Conservation (phyloP, 92 coral and sea anemone species). For the Palythoa grandiflora region DNA sequence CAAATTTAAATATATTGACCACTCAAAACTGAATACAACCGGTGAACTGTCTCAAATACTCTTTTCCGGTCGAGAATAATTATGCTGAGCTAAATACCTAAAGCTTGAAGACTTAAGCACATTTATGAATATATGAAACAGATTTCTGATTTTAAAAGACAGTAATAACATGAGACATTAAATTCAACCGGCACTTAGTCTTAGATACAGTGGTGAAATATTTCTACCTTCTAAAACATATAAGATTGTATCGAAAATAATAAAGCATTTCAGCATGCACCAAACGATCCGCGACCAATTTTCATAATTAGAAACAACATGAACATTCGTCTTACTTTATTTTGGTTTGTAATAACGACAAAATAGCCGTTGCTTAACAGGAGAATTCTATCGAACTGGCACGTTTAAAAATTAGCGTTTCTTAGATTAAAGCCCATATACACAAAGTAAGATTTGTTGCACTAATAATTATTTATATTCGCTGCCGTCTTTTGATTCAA, state of each 20-base stretch:
- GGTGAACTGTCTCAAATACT: not conserved
- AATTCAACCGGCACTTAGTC: not conserved
- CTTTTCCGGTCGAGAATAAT: constrained; percentile 22
- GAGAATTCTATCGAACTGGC: not conserved
- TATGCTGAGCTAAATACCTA: not conserved
- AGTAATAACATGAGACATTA: not conserved
- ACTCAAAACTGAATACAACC: not conserved
- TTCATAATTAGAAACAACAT: not conserved
- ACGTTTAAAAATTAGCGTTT: not conserved
- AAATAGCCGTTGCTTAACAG: not conserved
- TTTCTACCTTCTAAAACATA: not conserved
- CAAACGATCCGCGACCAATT: not conserved
- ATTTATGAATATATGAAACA: not conserved
- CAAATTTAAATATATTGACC: not conserved
- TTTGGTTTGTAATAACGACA: constrained; percentile 2
- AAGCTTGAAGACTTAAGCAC: not conserved
- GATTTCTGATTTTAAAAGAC: not conserved
- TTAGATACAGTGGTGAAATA: not conserved
- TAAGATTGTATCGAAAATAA: not conserved
- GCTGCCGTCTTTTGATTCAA: not conserved
- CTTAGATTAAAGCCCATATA: constrained; percentile 9
- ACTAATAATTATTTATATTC: constrained; percentile 4
- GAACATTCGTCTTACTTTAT: no score
- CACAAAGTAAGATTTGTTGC: not conserved
- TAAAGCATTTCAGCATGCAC: not conserved